Conservation (phyloP, 1,140 invertebrate species). For the Caerostris extrusa region DNA sequence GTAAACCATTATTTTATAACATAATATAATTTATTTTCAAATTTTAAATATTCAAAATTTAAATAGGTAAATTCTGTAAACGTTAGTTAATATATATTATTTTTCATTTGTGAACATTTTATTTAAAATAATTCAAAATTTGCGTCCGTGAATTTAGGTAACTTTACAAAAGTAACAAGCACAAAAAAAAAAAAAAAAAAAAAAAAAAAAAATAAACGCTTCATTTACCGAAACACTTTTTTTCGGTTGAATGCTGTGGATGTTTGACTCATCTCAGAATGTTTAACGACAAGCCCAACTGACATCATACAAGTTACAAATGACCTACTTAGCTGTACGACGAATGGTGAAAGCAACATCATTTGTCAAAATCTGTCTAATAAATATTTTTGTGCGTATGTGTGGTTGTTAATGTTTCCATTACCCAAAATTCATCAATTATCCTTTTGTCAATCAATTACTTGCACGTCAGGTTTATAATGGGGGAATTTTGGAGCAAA, state of each 20-base stretch:
- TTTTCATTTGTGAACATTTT: no score
- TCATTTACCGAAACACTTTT: neutral
- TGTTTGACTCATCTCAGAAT: constrained; percentile 21
- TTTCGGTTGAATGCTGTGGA: constrained; percentile 2
- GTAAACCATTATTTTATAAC: no score
- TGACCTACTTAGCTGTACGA: constrained; percentile 34
- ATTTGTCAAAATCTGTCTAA: constrained; percentile 40
- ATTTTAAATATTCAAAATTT: no score
- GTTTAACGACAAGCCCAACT: constrained; percentile 21
- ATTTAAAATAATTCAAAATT: no score
- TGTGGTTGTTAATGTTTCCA: constrained; percentile 42
- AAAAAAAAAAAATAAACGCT: neutral
- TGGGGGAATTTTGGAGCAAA: neutral
- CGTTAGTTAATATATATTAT: no score
- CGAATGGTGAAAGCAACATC: constrained; percentile 13
- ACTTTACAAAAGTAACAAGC: no score
- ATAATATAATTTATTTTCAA: no score
- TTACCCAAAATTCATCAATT: constrained; percentile 39
- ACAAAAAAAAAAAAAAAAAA: no score
- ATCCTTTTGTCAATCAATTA: constrained; percentile 40
- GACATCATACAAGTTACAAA: constrained; percentile 39
- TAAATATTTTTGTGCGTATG: constrained; percentile 29
- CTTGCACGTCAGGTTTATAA: neutral
- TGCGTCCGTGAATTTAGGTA: no score
- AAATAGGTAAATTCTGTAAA: no score